These are phyloP conservation scores for Phrynocephalus versicolor DNA, from an alignment of 2,113 vertebrate species.

Conservation along the genomic window DNA sequence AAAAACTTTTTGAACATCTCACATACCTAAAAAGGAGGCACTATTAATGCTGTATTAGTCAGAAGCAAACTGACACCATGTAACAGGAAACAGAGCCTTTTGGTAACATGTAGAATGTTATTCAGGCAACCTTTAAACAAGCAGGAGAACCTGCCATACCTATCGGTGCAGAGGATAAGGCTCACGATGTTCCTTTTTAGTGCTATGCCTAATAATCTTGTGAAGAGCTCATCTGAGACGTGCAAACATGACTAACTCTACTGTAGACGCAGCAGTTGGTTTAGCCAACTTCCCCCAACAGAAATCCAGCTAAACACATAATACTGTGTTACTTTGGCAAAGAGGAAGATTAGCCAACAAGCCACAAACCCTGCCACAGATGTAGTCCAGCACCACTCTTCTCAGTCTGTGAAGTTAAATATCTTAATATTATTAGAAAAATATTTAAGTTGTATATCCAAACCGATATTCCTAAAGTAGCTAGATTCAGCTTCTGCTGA, in stretches of 20 bases:
- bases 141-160: constrained; percentile 1
- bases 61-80: too few species aligned
- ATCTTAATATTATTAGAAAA: background rate
- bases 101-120: constrained; percentile 39
- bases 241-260: background rate
- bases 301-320: background rate
- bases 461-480: background rate
- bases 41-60: too few species aligned
- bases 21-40: too few species aligned
- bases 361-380: background rate
- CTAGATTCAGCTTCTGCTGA: constrained; percentile 2
- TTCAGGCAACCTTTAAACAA: constrained; percentile 21
- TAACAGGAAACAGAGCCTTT: background rate
- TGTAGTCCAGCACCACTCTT: background rate
- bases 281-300: constrained; percentile 2
- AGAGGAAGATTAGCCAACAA: background rate
- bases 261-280: background rate
- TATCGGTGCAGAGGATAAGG: background rate
- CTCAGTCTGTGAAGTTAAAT: background rate
- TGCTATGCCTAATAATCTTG: too few species aligned
- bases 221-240: background rate
- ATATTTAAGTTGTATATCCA: background rate
- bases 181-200: too few species aligned
- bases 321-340: background rate
- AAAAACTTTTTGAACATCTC: too few species aligned